Conservation (phyloP, 1,140 invertebrate genomes). For the Apocrypta bakeri region DNA sequence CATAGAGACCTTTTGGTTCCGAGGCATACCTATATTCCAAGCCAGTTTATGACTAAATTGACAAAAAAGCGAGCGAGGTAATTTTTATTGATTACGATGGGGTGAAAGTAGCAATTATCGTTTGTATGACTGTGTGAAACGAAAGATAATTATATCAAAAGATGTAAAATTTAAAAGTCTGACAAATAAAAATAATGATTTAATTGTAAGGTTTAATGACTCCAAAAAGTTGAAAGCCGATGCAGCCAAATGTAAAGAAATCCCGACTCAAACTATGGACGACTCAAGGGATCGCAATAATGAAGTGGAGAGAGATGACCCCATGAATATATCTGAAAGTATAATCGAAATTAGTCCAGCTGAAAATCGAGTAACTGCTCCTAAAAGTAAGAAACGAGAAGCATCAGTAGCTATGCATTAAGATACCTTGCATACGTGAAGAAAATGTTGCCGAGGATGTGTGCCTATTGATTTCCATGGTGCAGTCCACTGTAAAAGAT, state of each 20-base stretch:
- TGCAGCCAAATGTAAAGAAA: neutral
- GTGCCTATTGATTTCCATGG: neutral
- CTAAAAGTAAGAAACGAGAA: neutral
- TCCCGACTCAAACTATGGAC: neutral
- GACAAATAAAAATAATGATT: neutral
- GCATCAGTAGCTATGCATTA: neutral
- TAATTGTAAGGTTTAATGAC: neutral
- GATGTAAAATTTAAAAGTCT: slow-evolving; percentile 8
- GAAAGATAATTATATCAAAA: neutral
- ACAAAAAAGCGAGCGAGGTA: neutral
- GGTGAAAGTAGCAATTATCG: neutral
- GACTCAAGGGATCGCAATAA: neutral
- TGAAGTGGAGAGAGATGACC: neutral
- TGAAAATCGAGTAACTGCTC: neutral
- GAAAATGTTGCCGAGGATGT: neutral
- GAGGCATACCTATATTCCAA: slow-evolving; percentile 16
- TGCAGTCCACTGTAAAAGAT: slow-evolving; percentile 38
- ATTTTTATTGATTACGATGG: slow-evolving; percentile 5
- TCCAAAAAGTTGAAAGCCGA: neutral
- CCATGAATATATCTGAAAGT: neutral
- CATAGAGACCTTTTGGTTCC: neutral
- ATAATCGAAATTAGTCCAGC: neutral
- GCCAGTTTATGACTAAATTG: neutral
- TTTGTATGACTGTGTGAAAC: neutral
- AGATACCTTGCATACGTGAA: neutral